Percentiles rank a stretch among this genome's conserved stretches.
Conservation (phyloP, 1,140 invertebrate species). For the Anoplophora glabripennis region DNA sequence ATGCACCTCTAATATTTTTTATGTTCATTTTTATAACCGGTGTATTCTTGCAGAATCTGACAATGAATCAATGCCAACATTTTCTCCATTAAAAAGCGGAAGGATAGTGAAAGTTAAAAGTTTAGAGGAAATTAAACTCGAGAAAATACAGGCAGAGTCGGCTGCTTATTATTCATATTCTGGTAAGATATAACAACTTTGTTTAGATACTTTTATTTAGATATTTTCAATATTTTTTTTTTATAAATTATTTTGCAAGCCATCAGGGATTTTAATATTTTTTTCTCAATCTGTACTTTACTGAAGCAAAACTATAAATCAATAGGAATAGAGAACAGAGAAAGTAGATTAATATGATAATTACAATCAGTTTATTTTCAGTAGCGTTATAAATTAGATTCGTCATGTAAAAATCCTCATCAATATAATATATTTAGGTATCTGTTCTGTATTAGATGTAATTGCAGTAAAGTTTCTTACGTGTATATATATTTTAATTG, state of each 20-base stretch:
- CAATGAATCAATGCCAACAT: conserved; percentile 62
- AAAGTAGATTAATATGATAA: not conserved
- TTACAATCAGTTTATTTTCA: too few relatives aligned
- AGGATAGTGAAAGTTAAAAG: conserved; percentile 57
- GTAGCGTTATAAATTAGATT: too few relatives aligned
- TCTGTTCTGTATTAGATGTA: too few relatives aligned
- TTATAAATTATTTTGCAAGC: not conserved
- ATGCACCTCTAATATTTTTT: conserved; percentile 28
- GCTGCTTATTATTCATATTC: conserved; percentile 64
- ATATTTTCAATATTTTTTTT: too few relatives aligned
- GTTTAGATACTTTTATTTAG: too few relatives aligned
- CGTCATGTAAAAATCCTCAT: too few relatives aligned
- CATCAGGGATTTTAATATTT: not conserved
- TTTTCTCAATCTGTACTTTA: not conserved
- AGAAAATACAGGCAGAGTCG: conserved; percentile 65
- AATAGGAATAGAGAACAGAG: not conserved
- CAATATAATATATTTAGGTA: too few relatives aligned
- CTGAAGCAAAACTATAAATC: not conserved
- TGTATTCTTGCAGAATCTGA: conserved; percentile 73
- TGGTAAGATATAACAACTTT: conserved; percentile 30
- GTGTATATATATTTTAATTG: too few relatives aligned
- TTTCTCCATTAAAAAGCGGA: conserved; percentile 56
- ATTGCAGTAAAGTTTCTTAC: too few relatives aligned
- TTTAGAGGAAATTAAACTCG: conserved; percentile 63
- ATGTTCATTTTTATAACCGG: conserved; percentile 28